Percentiles rank a stretch among this genome's conserved stretches.
Conservation (phyloP, 2,797 vertebrate species). For the Sebastes hubbsi region DNA sequence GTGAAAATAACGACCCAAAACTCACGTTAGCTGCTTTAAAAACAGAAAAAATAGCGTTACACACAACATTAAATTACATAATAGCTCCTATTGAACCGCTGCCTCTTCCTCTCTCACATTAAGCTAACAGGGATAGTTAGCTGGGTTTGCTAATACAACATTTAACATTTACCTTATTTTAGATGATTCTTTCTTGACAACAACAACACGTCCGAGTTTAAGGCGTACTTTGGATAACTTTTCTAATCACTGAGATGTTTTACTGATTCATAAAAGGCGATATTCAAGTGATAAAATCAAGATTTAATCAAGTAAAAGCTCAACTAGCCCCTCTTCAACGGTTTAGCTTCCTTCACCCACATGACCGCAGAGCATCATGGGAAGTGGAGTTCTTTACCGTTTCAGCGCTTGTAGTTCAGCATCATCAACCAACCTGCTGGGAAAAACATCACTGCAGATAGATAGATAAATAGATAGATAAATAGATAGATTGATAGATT, state of each 20-base stretch:
- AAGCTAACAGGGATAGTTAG: constrained; percentile 73
- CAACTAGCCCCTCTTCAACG: constrained; percentile 68
- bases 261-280: neutral
- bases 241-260: constrained; percentile 14
- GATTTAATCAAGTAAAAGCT: constrained; percentile 74
- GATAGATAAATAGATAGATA: too few relatives aligned
- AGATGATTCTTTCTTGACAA: constrained; percentile 76
- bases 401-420: neutral
- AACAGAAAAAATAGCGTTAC: neutral
- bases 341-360: constrained; percentile 74
- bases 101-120: constrained; percentile 35
- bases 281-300: constrained; percentile 64
- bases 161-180: constrained; percentile 84
- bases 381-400: constrained; percentile 70
- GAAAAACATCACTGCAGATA: neutral
- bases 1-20: constrained; percentile 33
- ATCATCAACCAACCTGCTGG: neutral
- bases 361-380: constrained; percentile 68
- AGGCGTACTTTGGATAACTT: neutral
- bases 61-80: neutral
- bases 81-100: constrained; percentile 2
- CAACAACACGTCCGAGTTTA: neutral
- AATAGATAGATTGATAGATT: too few relatives aligned
- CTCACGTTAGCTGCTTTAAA: constrained; percentile 39
- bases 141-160: constrained; percentile 67